Evolutionary conservation across 2,113 vertebrate species (phyloP).

Genomic region (Scalopus aquaticus): DNA sequence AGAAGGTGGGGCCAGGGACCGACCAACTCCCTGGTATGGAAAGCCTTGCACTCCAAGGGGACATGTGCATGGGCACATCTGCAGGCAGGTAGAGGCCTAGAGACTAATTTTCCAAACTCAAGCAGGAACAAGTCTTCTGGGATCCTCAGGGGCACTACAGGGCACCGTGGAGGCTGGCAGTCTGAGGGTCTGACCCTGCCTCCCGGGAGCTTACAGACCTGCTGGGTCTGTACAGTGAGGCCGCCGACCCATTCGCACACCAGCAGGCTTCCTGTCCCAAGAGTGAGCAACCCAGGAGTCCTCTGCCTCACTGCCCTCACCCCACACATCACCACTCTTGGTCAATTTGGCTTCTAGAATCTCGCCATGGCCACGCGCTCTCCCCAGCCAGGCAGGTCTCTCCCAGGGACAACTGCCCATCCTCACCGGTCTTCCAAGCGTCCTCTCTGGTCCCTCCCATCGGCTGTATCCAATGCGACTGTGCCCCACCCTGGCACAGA

Average conservation of each 20-base stretch:
- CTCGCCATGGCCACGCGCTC: background rate
- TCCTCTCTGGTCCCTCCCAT: background rate
- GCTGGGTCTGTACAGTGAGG: background rate
- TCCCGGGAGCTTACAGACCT: background rate
- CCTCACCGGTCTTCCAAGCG: background rate
- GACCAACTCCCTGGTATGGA: background rate
- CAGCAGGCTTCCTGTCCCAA: too few species aligned
- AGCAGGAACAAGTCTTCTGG: background rate
- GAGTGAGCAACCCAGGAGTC: background rate
- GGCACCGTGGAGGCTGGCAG: background rate
- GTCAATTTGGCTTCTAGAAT: background rate
- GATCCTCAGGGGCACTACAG: background rate
- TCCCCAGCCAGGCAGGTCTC: background rate
- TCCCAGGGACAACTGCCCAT: background rate
- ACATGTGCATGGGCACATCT: background rate
- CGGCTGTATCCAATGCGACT: background rate
- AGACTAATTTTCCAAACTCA: background rate
- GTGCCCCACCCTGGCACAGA: background rate
- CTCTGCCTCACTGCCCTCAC: background rate
- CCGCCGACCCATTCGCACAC: background rate
- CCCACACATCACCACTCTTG: background rate
- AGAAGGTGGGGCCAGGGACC: background rate
- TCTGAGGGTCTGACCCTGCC: background rate
- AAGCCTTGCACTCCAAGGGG: background rate
- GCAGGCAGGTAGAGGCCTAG: background rate